phyloP scores from a whole-genome alignment of 2,113 vertebrate genomes.

The Xenopus laevis region DNA sequence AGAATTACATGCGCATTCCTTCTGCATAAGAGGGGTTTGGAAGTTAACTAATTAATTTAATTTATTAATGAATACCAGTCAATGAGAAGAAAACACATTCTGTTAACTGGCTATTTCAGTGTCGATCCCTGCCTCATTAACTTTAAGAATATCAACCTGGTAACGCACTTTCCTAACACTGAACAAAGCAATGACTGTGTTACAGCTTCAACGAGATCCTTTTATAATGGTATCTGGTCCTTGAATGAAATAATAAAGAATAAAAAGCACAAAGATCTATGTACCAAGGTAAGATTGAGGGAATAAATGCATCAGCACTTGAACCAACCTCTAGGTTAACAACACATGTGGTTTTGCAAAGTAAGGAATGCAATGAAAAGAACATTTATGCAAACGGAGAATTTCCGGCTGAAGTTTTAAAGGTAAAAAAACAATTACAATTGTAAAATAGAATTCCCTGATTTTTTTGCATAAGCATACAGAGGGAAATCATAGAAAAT shows the following conservation, averaged over 20 bases:
- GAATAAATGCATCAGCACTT: slow-evolving; percentile 28
- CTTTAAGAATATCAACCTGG: slow-evolving; percentile 34
- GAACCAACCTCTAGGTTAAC: slow-evolving; percentile 24
- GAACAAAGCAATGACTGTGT: slow-evolving; percentile 7
- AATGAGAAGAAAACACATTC: slow-evolving; percentile 46
- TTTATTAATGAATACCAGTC: slow-evolving; percentile 55
- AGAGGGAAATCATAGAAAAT: background rate
- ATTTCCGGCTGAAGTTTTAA: background rate
- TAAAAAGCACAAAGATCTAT: slow-evolving; percentile 35
- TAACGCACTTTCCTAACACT: rapidly evolving
- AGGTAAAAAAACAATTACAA: background rate
- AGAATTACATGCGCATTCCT: slow-evolving; percentile 50
- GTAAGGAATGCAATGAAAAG: background rate
- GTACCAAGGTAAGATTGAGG: slow-evolving; percentile 19
- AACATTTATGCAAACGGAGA: background rate
- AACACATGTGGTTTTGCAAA: slow-evolving; percentile 1
- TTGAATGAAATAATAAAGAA: slow-evolving; percentile 30
- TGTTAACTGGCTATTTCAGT: slow-evolving; percentile 42
- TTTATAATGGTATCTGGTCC: slow-evolving; percentile 24
- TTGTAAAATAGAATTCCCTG: background rate
- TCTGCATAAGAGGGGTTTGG: slow-evolving; percentile 36
- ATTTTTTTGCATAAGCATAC: background rate
- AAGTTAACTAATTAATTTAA: slow-evolving; percentile 57
- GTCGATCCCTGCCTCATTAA: slow-evolving; percentile 29
- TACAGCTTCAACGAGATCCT: slow-evolving; percentile 16